Base-by-base conservation (phyloP, 2,888 invertebrate species). In the Allophyes oxyacanthae region DNA sequence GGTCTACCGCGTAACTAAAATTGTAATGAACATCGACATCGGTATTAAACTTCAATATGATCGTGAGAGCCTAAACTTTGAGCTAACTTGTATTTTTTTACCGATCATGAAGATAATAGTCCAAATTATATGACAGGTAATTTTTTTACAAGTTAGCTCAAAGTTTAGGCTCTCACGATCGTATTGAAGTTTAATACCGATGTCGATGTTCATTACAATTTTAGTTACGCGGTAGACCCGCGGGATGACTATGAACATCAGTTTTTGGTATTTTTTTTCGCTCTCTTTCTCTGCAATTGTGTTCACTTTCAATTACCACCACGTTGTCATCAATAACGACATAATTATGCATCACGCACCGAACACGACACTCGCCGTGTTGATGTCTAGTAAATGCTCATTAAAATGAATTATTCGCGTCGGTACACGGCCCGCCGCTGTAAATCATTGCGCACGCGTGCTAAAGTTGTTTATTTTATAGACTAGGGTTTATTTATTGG, bases 401-500 rank as follows among this genome's bases (percentile, higher is more conserved):
- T 75, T 75, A 75, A 73, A 75, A 75, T 75, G 73, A 75, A 76
- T 75, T 72, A 75, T 73, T 32, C 7, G 43, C 54, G 43, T 45
- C 11, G 37, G 61, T 67, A 73, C 75, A 73, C 32, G 64, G n/a
- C 13, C 52, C 37, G 14, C 15, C 14, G 46, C 28, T 25, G 54
- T 73, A 67, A 74, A 75, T 75, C 72, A 72, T 57, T 40, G 48
- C n/a, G 37, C 20, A 10, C 8, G 28, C 6, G 58, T 52, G 46
- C 11, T 54, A 15, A 49, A 68, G 14, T 68, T 40, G 64, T 32
- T 15, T 32, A 58, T 64, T 66, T 66, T 58, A 66, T 57, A 57
- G 70, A 42, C 52, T 13, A 6, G 9, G 30, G 11, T 26, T 40
- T 32, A 52, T 44, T 69, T 45, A 45, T 45, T 33, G 15, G 33